Evolutionary conservation across 2,113 vertebrate species (phyloP).

Genomic region (Phrynocephalus versicolor): DNA sequence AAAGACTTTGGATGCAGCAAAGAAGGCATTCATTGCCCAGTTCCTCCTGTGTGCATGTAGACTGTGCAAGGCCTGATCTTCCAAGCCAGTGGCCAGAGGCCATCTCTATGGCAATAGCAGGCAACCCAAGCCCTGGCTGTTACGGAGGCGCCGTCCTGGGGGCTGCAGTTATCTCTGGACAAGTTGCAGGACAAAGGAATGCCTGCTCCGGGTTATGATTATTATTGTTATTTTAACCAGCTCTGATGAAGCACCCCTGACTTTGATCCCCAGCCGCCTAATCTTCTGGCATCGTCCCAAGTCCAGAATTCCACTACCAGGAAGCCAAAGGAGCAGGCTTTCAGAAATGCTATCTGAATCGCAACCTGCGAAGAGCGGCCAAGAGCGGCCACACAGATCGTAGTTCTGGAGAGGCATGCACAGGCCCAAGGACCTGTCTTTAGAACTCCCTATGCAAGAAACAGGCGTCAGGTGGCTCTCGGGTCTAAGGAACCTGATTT

Average conservation of each 20-base stretch:
- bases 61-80: not conserved
- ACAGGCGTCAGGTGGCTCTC: too few species aligned
- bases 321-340: not conserved
- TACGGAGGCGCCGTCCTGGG: not conserved
- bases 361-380: not conserved
- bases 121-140: not conserved
- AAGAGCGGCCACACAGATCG: too few species aligned
- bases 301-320: not conserved
- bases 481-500: too few species aligned
- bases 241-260: not conserved
- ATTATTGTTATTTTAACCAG: too few species aligned
- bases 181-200: not conserved
- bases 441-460: too few species aligned
- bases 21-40: not conserved
- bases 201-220: not conserved
- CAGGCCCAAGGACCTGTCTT: too few species aligned
- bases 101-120: conserved; percentile 7
- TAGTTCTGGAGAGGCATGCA: too few species aligned
- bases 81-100: conserved; percentile 15
- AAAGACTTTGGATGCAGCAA: not conserved
- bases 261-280: not conserved
- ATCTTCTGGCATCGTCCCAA: not conserved
- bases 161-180: not conserved
- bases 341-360: not conserved
- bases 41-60: too few species aligned